Conservation (phyloP, 2,797 vertebrate genomes). For the Choloepus didactylus region DNA sequence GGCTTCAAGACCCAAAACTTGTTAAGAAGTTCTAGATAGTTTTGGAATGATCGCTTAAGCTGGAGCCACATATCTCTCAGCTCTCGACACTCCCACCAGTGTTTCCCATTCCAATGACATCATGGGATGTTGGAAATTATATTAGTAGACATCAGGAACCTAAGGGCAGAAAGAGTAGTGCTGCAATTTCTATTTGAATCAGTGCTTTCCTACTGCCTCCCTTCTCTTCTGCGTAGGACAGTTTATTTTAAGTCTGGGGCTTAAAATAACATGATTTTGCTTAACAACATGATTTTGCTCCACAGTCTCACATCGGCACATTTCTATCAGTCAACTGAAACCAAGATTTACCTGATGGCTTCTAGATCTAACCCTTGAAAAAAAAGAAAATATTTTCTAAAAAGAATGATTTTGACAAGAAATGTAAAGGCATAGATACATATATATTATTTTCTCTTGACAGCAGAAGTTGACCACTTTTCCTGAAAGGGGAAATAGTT, state of each 20-base stretch:
- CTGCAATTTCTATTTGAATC: not conserved
- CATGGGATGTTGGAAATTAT: not conserved
- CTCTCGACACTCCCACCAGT: not conserved
- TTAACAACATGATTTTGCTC: not conserved
- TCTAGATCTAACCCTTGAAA: not conserved
- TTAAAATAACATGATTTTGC: too few species aligned
- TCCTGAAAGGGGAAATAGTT: not conserved
- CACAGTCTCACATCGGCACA: not conserved
- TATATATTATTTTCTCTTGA: not conserved
- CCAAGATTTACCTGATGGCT: not conserved
- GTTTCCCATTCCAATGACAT: not conserved
- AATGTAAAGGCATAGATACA: not conserved
- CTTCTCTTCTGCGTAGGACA: not conserved
- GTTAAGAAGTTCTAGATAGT: not conserved
- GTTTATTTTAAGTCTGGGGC: not conserved
- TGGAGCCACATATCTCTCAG: not conserved
- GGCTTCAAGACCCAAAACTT: not conserved
- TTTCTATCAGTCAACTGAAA: not conserved
- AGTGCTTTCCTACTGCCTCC: not conserved
- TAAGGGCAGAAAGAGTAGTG: not conserved
- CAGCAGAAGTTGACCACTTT: not conserved
- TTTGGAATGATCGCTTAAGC: not conserved
- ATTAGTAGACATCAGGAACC: not conserved
- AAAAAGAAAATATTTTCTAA: slow-evolving; percentile 26
- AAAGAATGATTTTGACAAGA: not conserved